These are phyloP conservation scores for Ruditapes philippinarum DNA, from an alignment of 1,140 invertebrate species.

Conservation along the genomic window DNA sequence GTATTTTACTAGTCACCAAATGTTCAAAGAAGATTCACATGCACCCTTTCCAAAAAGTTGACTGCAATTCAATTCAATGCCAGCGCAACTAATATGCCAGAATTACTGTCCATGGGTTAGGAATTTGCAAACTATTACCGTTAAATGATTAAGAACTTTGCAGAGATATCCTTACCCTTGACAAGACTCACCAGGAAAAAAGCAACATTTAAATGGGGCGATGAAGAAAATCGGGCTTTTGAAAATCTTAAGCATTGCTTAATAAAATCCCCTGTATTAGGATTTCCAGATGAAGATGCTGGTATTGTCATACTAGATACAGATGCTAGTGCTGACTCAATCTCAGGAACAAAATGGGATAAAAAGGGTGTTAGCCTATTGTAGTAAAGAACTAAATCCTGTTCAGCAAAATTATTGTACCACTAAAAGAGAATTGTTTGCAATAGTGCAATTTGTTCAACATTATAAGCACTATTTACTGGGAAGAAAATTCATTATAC, in stretches of 20 bases:
- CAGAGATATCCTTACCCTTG: constrained; percentile 28
- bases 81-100: no score
- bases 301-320: constrained; percentile 34
- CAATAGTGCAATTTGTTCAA: constrained; percentile 11
- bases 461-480: constrained; percentile 38
- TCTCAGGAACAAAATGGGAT: constrained; percentile 17
- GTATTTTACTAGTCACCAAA: no score
- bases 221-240: background rate
- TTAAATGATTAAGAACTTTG: constrained; percentile 46
- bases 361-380: constrained; percentile 31
- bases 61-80: no score
- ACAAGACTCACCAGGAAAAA: constrained; percentile 33
- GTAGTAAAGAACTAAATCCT: background rate
- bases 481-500: constrained; percentile 1
- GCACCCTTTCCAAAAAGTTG: no score
- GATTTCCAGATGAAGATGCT: background rate
- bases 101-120: no score
- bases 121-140: no score
- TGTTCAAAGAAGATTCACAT: no score
- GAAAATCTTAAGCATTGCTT: background rate
- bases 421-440: background rate
- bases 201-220: constrained; percentile 38
- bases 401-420: constrained; percentile 27
- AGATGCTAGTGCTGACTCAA: background rate
- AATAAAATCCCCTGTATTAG: background rate